phyloP scores from a whole-genome alignment of 2,888 invertebrate species.

The Argyresthia goedartella region DNA sequence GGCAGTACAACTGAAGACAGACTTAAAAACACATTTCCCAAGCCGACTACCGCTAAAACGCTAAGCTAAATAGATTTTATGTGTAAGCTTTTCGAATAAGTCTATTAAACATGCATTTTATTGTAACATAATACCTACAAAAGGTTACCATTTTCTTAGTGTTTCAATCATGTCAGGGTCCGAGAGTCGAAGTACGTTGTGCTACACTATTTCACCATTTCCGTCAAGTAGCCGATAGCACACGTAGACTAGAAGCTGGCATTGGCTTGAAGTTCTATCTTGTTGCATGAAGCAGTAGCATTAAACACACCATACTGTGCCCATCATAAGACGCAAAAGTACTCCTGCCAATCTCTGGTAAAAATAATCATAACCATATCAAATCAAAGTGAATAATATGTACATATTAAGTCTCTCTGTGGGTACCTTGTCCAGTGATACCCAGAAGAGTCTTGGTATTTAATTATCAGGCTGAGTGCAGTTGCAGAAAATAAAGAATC shows the following conservation, averaged over 20 bases:
- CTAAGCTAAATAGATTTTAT: not conserved
- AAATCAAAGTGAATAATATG: too few species aligned
- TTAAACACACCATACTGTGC: too few species aligned
- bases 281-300: too few species aligned
- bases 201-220: too few species aligned
- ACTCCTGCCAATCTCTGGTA: too few species aligned
- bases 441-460: not conserved
- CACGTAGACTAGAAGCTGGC: too few species aligned
- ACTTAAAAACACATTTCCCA: constrained; percentile 8
- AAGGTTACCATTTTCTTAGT: not conserved
- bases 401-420: not conserved
- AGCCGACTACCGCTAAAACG: not conserved
- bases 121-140: not conserved
- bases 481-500: not conserved
- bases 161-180: too few species aligned
- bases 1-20: not conserved
- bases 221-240: too few species aligned
- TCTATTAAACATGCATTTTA: not conserved
- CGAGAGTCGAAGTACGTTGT: too few species aligned
- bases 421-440: not conserved
- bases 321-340: too few species aligned
- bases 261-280: too few species aligned
- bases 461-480: not conserved
- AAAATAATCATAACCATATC: too few species aligned
- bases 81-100: not conserved